Base-by-base conservation (phyloP, 2,113 vertebrate genomes). In the Mobula birostris region DNA sequence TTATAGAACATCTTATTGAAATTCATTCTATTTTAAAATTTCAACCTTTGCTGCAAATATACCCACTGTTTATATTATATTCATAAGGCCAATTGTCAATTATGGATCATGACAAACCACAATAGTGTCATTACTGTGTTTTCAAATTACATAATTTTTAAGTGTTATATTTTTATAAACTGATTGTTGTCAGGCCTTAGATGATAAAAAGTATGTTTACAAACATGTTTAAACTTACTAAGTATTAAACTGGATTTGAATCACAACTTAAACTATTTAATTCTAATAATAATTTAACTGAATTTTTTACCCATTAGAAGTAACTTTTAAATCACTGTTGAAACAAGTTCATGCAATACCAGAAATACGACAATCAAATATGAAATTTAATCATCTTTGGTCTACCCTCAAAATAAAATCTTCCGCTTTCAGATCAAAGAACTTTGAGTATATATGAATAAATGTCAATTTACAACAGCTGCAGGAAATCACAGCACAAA, bases 31-130 rank as follows among this genome's bases (percentile, higher is more conserved):
- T 15, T 93, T 76, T 93, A 74, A 76, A 72, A 93, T 70, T 92
- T 92, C 66, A 92, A 92, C 72, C 70, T 40, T 56, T 76, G 91
- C 21, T 74, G 91, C 68, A 72, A 93, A 93, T 36, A 93, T 70
- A 74, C 24, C 74, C 70, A 74, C 32, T 93, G 36, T 93, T 93
- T 93, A 93, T 70, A 76, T 12, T 93, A 70, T 36, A 74, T 93
- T 40, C 17, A 19, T 72, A 74, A 74, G 70, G 70, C 68, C 61
- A 70, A 24, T 24, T 74, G 91, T 76, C 91, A 93, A 93, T 93
- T 70, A 93, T 24, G 74, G 70, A 74, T 93, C 74, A 74, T 74
- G 91, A 93, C 19, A 56, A 92, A 74, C 19, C 36, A 72, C 70
- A 74, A 74, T 74, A 74, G 40, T 93, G 70, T 74, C 56, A 93